Evolutionary conservation across 2,888 invertebrate species (phyloP).

Genomic region (Chrysina gloriosa): DNA sequence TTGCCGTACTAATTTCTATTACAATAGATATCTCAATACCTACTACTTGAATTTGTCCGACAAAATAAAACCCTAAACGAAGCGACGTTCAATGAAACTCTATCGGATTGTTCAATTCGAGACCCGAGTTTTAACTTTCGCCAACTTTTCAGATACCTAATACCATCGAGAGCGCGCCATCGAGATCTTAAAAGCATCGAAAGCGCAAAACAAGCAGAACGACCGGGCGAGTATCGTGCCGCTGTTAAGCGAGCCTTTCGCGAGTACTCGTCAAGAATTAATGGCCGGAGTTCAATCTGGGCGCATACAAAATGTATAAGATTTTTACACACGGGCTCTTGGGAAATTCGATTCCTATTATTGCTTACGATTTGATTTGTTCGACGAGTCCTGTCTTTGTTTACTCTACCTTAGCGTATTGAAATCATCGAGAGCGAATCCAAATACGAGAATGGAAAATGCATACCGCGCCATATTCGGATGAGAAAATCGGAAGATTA

Average conservation of each 20-base stretch:
- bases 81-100: neutral
- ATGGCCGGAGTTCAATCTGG: neutral
- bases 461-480: too few species aligned
- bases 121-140: constrained; percentile 2
- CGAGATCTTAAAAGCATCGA: constrained; percentile 10
- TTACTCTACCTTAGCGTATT: neutral
- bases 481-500: too few species aligned
- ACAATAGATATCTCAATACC: too few species aligned
- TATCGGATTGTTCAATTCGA: neutral
- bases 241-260: constrained; percentile 4
- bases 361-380: constrained; percentile 10
- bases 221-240: neutral
- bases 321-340: constrained; percentile 13
- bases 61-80: too few species aligned
- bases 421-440: neutral
- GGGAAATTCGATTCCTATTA: constrained; percentile 26
- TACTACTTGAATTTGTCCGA: too few species aligned
- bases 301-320: constrained; percentile 34
- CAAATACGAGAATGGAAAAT: too few species aligned
- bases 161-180: neutral
- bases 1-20: too few species aligned
- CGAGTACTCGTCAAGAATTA: constrained; percentile 9
- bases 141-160: constrained; percentile 7
- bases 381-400: neutral
- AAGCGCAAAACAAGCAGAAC: constrained; percentile 12